Base-by-base conservation (phyloP, 2,797 vertebrate genomes). In the Pseudochirops cupreus region DNA sequence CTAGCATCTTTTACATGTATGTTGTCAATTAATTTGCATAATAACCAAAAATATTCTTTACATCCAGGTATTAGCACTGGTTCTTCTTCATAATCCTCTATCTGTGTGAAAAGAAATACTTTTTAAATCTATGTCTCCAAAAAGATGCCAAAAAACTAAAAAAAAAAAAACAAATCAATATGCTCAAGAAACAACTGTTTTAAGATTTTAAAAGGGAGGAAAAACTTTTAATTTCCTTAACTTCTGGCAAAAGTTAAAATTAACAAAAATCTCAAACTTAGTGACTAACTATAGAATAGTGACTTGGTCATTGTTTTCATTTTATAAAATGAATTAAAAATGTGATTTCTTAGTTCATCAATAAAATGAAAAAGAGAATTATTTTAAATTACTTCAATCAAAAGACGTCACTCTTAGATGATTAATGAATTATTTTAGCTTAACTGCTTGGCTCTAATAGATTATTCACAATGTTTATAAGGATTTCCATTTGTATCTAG, bases 41-140 rank as follows among this genome's bases (percentile, higher is more conserved):
- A 99, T 97, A 99, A 99, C 99, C 99, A 99, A 98, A 99, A 99
- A 98, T 99, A 99, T 91, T 99, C 99, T 98, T 99, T 99, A 98
- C 99, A 99, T 97, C 99, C 99, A 5, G 99, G 99, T 98, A 99
- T 98, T 95, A 99, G 95, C 97, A 99, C 98, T 55, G 99, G 99
- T 98, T 99, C 99, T 97, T 99, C 99, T 93, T 99, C 99, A 89
- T 99, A 99, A 98, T 99, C 99, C 98, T 99, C 99, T 98, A 99
- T 98, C 99, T 99, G 98, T 95, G 95, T 95, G 95, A 91, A 97
- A 95, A 98, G 0, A 98, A 98, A 96, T 67, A 31, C 54, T 62
- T 95, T 96, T 97, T 95, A 50, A 56, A 97, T 62, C 24, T 93
- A 33, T 91, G 28, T 29, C 52, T 11, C 39, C 56, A 21, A 94